Base-by-base conservation (phyloP, 2,113 vertebrate genomes). In the Copsychus sechellarum region DNA sequence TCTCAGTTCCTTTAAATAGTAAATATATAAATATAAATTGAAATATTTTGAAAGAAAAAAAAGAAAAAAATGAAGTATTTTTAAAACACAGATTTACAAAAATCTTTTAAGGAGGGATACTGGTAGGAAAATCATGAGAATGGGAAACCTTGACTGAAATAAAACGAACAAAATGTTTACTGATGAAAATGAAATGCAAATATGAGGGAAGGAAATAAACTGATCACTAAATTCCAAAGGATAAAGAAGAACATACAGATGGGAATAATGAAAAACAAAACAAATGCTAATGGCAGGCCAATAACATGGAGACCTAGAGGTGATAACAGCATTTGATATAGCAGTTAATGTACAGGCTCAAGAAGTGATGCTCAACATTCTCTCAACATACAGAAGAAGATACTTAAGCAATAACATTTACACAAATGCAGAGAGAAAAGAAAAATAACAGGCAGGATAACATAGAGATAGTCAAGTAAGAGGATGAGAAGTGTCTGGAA, bases 231-330 rank as follows among this genome's bases (percentile, higher is more conserved):
- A 95, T 58, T 48, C 48, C 67, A 81, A 93, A 54, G 36, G 57
- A 92, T 81, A 79, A 93, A 78, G 92, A 93, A 74, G n/a, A 96
- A 62, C 42, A 71, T 51, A 90, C 34, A 71, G 60, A 93, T 8
- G 2, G 54, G 38, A 95, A 92, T 60, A 77, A 86, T 26, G 71
- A 73, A 70, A 80, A 96, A 72, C 24, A 77, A 94, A 95, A 47
- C 24, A 81, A 88, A 92, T 73, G 34, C 22, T 83, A 73, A 86
- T 81, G 62, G 79, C 62, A 91, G 33, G 54, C 60, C 0, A 0
- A 62, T 45, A 74, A 64, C n/a, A 36, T 9, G 69, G 28, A 94
- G 45, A 47, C 50, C 89, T 85, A 71, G 62, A 94, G 45, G 81
- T 58, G 45, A 77, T 14, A 40, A 84, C 8, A 65, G 84, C 45